Evolutionary conservation across 2,113 vertebrate genomes (phyloP), one percentile per base, ranked within the genome.

Genomic region (Sceloporus undulatus): DNA sequence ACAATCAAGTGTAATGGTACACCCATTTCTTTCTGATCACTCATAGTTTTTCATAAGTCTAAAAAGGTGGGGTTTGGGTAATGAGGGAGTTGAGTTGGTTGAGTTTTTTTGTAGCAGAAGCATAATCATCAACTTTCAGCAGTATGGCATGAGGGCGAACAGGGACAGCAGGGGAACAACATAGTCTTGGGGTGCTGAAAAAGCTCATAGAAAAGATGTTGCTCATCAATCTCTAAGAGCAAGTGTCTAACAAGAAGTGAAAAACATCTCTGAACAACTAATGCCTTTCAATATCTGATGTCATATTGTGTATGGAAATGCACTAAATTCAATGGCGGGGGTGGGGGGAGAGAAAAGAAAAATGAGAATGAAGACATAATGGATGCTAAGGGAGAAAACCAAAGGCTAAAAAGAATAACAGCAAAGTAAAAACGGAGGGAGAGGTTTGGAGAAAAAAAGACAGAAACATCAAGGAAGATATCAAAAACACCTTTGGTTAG

Each of bases 331-430:
- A 78, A 68, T 52, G 21, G 68, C 25, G 23, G 6, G 21, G 9
- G 9, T 3, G 16, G 40, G 23, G 25, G 27, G 66, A 88, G 40
- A 56, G 27, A 23, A 34, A 78, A 90, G 42, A 82, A 2, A 79
- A 54, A 52, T 65, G 90, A 52, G 77, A 29, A 80, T 25, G 38
- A 66, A 70, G 87, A 27, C 82, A 23, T 59, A 88, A 48, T 0
- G 16, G 38, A 38, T 19, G 8, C 1, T 59, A 16, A 25, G 9
- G 56, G 8, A 54, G 29, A 54, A 4, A 85, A 77, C 7, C 6
- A 78, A 77, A 75, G 85, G 10, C 29, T 38, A 93, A 79, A 4
- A 29, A 68, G 19, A 87, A 13, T 38, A 76, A 21, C 74, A 76
- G 19, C 74, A 76, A 9, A 25, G 38, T 82, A 56, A 8, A 23